Percentiles rank a stretch among this genome's conserved stretches.
Conservation (phyloP, 1,140 invertebrate genomes). For the Uloborus diversus region DNA sequence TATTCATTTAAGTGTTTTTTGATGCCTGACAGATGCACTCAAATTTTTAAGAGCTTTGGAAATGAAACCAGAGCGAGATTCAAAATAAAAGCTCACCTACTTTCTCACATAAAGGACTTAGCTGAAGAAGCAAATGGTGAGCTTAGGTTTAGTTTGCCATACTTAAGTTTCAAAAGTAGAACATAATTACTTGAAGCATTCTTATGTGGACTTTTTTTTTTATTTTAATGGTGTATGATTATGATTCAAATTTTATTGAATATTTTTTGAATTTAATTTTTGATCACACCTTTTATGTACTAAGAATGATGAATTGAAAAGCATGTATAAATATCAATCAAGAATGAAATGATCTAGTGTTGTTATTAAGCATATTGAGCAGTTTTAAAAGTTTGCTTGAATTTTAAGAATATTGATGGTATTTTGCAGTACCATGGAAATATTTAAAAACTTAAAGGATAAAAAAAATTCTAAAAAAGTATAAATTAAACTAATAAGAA, state of each 20-base stretch:
- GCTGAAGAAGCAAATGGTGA: neutral
- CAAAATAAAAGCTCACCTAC: constrained; percentile 70
- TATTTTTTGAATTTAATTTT: neutral
- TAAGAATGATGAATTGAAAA: no score
- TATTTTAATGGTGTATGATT: neutral
- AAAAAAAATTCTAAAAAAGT: no score
- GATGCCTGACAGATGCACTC: constrained; percentile 67
- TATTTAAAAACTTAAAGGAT: no score
- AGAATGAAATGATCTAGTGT: no score
- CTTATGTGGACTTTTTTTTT: neutral
- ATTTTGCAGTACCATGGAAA: no score
- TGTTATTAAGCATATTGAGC: no score
- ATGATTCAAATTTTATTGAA: neutral
- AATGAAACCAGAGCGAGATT: constrained; percentile 70
- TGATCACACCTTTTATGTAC: no score
- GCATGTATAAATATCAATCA: no score
- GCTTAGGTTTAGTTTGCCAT: neutral
- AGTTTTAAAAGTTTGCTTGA: no score
- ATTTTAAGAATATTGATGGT: no score
- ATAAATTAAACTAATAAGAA: no score
- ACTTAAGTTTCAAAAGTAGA: neutral
- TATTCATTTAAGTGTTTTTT: constrained; percentile 71
- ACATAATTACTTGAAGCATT: neutral
- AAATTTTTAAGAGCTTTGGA: constrained; percentile 71
- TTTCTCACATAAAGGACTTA: constrained; percentile 67